Base-by-base conservation (phyloP, 64 coral and sea anemone species). In the Hydrozoanthus tunicans region DNA sequence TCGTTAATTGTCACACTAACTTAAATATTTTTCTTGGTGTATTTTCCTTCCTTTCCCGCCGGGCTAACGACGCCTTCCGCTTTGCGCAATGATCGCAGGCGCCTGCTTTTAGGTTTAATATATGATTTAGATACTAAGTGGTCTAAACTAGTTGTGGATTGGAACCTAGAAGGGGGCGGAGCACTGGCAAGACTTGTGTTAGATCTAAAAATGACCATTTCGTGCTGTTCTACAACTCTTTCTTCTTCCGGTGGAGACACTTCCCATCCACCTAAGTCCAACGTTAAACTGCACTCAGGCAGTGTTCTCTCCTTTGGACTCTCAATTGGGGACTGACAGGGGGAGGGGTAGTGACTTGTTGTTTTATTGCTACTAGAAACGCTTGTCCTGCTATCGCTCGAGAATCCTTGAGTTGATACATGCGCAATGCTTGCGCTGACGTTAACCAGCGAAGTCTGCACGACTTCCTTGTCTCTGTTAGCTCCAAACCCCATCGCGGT, bases 401-500 rank as follows among this genome's bases (percentile, higher is more conserved):
- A 73, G 78, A 54, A 90, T 3, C 64, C 81, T 6, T 94, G 77
- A 15, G 92, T 59, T 73, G 77, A 80, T 4, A 97, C 92, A 92
- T 97, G 95, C 68, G 95, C 95, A 94, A 97, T 90, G 11, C 95
- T 91, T 15, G 95, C 90, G 0, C 78, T 83, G 68, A 94, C 79
- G 15, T 73, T 84, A 8, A 97, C 90, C 9, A 97, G 58, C 1
- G 89, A 90, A 27, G 92, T 91, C 56, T 97, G 92, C 25, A 97
- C 27, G 20, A 77, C 79, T 54, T 94, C 92, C 71, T 97, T 97
- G 62, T 97, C 86, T 13, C 81, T 92, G 43, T 62, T 83, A 81
- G 94, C 93, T 63, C 95, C 95, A 72, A 94, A 97, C 5, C 92
- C 95, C 77, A 86, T 94, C n/a, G 53, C 76, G 0, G 95, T 97